Evolutionary conservation across 2,113 vertebrate genomes (phyloP), one percentile per base, ranked within the genome.

Genomic region (Stomatorhinus ivindoensis): DNA sequence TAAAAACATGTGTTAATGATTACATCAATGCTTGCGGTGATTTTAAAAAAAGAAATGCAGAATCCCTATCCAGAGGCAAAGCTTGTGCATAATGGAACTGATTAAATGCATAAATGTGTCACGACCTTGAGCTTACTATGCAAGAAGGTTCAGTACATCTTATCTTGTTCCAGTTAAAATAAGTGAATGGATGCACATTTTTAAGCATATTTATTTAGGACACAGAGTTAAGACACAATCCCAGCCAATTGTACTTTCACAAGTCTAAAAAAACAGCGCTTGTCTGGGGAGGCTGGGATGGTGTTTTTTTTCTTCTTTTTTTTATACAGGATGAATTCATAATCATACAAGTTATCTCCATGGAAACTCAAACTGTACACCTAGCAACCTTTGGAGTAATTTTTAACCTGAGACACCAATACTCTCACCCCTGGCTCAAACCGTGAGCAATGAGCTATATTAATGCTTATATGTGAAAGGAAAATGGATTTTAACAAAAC

Each of bases 1-100:
- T 94, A 94, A 95, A 96, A 95, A 89, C 92, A 94, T 15, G 90
- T 93, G 94, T 95, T 95, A 96, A 95, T 95, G 92, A 94, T 95
- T 92, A 90, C 89, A 91, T 88, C 90, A 89, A 89, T 50, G 84
- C 44, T 88, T 73, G 88, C 88, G 10, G 80, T 17, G 53, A 89
- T 80, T 80, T 80, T 39, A 19, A 76, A 76, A 76, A 80, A 84
- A 46, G 42, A 55, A 87, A 50, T 87, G 61, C 58, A 90, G 48
- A 87, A 76, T 87, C 47, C 46, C 84, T 51, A 51, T 31, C 35
- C 58, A 51, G n/a, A 44, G 48, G 39, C 48, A 87, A 55, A 55
- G 48, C 47, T 19, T 55, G n/a, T 51, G 48, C 27, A 51, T 48
- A 31, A 47, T 3, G 44, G 11, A 46, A 46, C 13, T 84, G 21